Conservation (phyloP, 2,888 invertebrate species). For the Papilio elwesi region DNA sequence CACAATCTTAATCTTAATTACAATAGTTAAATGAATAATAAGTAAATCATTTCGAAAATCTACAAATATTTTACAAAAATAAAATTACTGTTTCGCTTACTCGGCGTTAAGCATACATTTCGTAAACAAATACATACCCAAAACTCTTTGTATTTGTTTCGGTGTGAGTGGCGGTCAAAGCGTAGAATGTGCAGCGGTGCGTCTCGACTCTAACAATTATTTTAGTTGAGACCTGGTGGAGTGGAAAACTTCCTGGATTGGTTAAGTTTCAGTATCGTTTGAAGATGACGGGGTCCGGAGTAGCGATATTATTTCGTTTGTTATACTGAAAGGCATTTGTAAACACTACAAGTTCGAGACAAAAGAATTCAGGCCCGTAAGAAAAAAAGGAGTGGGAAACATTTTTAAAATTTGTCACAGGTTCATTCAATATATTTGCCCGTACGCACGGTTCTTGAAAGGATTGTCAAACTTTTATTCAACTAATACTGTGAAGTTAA, state of each 20-base stretch:
- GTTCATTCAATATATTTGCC: no score
- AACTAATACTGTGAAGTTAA: no score
- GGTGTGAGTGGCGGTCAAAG: slow-evolving; percentile 49
- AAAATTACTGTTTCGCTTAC: no score
- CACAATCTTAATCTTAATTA: no score
- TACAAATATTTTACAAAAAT: no score
- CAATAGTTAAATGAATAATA: no score
- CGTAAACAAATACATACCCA: no score
- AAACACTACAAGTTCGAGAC: not conserved
- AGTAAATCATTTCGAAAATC: no score
- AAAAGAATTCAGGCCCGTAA: not conserved
- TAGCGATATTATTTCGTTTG: slow-evolving; percentile 25
- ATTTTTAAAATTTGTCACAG: no score
- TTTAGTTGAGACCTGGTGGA: slow-evolving; percentile 65
- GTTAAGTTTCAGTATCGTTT: slow-evolving; percentile 49
- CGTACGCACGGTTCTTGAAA: no score
- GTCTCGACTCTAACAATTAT: slow-evolving; percentile 64
- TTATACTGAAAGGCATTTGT: slow-evolving; percentile 1
- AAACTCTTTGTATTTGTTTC: slow-evolving; percentile 36
- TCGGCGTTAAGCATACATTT: no score
- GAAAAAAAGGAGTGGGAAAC: not conserved
- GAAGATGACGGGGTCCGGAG: slow-evolving; percentile 38
- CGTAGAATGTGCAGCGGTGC: slow-evolving; percentile 58
- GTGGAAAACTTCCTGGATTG: slow-evolving; percentile 62
- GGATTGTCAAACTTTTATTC: no score